Evolutionary conservation across 2,113 vertebrate genomes (phyloP), one percentile per base, ranked within the genome.

Genomic region (Pheucticus melanocephalus): DNA sequence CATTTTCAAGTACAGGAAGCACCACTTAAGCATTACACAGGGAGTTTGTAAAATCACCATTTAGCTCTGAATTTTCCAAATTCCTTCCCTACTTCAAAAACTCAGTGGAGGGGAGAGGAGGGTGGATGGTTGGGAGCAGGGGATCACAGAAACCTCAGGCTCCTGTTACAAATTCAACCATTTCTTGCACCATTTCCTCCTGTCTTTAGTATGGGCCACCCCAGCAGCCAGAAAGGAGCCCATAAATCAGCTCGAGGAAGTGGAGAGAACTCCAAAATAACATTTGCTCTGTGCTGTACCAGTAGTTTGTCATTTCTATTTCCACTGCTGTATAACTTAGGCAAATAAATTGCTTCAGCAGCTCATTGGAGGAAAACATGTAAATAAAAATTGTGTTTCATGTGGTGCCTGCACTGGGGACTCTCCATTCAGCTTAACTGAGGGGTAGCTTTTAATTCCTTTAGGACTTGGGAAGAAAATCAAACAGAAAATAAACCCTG

Each of bases 141-240:
- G 42, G 27, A 68, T 57, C 4, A 4, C 47, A 87, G 72, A 86
- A 91, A 66, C 48, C 2, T 0, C 13, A 35, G 45, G 57, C 28
- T 87, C 20, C 63, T 6, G 0, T 35, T 66, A 88, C 48, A 94
- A 95, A 94, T 75, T 24, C 72, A 6, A 45, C 59, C 40, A 80
- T 90, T 95, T 90, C 50, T 50, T 78, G 33, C 90, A 64, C 39
- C 76, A 64, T 91, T 91, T 95, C 83, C 63, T 83, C 66, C 56
- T 70, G 15, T 39, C n/a, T 27, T 70, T 44, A 69, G 61, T 56
- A 63, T 39, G 37, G 79, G 31, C 54, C 82, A 70, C 76, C 60
- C 28, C 24, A 11, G 66, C 2, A 89, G 71, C 71, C 70, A 45
- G 27, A 73, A 68, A 44, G 48, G 53, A 94, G 33, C 20, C 50